Percentiles rank a stretch among this genome's conserved stretches.
These are phyloP conservation scores for Polia nebulosa DNA, from an alignment of 2,888 invertebrate genomes.

Conservation along the genomic window DNA sequence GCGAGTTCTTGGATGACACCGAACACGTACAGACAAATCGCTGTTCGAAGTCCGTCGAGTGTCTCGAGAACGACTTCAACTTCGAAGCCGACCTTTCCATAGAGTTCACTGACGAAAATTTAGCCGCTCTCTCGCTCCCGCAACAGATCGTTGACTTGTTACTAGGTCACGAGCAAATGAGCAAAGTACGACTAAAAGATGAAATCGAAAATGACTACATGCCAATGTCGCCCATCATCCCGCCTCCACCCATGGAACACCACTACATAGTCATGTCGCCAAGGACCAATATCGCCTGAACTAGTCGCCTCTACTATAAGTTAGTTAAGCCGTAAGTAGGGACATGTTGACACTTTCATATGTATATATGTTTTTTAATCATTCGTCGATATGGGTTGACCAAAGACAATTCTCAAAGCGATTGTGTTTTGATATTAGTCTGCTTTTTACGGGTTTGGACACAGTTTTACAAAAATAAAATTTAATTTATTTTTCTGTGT, in stretches of 20 bases:
- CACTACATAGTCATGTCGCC: constrained; percentile 88
- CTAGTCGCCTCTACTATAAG: constrained; percentile 59
- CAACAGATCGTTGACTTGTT: constrained; percentile 85
- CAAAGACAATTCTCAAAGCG: constrained; percentile 51
- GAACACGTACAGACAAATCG: constrained; percentile 78
- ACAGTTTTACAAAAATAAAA: not conserved
- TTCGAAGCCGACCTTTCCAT: constrained; percentile 80
- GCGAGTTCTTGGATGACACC: constrained; percentile 85
- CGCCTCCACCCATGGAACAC: constrained; percentile 78
- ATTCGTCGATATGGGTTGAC: constrained; percentile 46
- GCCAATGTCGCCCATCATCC: constrained; percentile 86
- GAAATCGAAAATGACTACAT: constrained; percentile 82
- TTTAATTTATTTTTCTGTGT: not conserved
- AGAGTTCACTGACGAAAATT: constrained; percentile 77
- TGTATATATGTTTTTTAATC: constrained; percentile 48
- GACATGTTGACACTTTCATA: constrained; percentile 48
- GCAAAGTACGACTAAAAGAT: constrained; percentile 74
- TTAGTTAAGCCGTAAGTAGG: constrained; percentile 56
- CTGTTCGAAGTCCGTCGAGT: constrained; percentile 86
- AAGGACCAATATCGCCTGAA: constrained; percentile 81
- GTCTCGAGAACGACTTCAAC: constrained; percentile 79
- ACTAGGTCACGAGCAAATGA: constrained; percentile 76
- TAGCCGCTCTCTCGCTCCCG: constrained; percentile 80
- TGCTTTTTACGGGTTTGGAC: constrained; percentile 5
- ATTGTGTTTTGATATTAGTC: constrained; percentile 34